These are phyloP conservation scores for Mormyrops boulengeri DNA, from an alignment of 2,797 vertebrate genomes.

Conservation along the genomic window DNA sequence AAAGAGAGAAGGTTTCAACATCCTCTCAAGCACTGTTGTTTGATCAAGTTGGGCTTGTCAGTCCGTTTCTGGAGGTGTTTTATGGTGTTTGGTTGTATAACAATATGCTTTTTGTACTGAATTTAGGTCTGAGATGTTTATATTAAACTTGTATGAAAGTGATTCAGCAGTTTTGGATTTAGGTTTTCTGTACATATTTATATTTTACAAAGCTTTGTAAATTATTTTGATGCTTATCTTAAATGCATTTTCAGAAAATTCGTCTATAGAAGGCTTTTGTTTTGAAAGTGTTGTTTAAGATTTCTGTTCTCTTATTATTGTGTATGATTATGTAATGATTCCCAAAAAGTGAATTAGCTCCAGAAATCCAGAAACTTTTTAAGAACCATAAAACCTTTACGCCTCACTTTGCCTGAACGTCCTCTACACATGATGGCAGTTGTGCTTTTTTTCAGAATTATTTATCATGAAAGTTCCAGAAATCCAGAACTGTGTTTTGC, in stretches of 20 bases:
- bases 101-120: background rate
- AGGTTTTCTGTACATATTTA: background rate
- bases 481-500: background rate
- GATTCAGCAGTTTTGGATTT: background rate
- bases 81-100: background rate
- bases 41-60: background rate
- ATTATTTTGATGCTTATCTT: background rate
- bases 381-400: background rate
- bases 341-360: background rate
- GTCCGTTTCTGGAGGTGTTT: background rate
- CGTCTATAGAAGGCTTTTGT: background rate
- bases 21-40: background rate
- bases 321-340: background rate
- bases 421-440: background rate
- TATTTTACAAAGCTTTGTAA: slow-evolving; percentile 8
- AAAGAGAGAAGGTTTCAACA: background rate
- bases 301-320: background rate
- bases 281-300: background rate
- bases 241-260: background rate
- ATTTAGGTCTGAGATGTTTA: background rate
- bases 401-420: background rate
- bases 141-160: background rate
- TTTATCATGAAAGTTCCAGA: background rate
- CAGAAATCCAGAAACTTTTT: background rate
- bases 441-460: background rate